Evolutionary conservation across 53 echinoderm and acorn worm genomes (phyloP).

Genomic region (Stichopus horrens): DNA sequence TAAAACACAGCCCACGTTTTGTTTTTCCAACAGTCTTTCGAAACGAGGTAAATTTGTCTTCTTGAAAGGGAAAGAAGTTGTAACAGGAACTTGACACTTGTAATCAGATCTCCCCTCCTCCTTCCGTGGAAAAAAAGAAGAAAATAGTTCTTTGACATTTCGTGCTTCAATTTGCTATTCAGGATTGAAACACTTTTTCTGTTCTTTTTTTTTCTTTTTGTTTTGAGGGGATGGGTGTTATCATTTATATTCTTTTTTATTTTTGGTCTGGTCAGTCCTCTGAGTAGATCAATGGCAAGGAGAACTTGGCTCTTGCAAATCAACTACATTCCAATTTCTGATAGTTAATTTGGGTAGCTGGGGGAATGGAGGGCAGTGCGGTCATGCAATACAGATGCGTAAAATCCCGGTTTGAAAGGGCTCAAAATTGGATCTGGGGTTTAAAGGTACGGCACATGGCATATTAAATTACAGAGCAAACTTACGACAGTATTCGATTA

Average conservation of each 20-base stretch:
- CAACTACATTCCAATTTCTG: conserved; percentile 1
- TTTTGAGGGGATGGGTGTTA: not conserved
- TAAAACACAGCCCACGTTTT: too few relatives aligned
- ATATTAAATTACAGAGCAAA: conserved; percentile 33
- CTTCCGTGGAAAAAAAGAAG: not conserved
- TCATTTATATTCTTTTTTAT: not conserved
- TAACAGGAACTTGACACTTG: too few relatives aligned
- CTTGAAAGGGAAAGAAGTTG: too few relatives aligned
- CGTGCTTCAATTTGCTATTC: not conserved
- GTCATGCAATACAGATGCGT: not conserved
- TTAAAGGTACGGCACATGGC: conserved; percentile 2
- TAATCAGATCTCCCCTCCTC: not conserved
- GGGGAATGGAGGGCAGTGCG: conserved; percentile 2
- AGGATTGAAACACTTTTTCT: not conserved
- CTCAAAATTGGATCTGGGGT: conserved; percentile 2
- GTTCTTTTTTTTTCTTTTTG: not conserved
- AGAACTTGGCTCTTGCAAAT: not conserved
- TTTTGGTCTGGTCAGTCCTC: not conserved
- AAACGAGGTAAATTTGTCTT: too few relatives aligned
- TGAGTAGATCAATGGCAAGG: not conserved
- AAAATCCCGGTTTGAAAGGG: not conserved
- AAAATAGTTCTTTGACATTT: conserved; percentile 10
- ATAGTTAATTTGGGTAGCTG: not conserved
- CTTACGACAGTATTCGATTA: conserved; percentile 20
- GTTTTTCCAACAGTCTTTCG: too few relatives aligned